phyloP scores from a whole-genome alignment of 2,113 vertebrate genomes.

The Phocoena sinus region DNA sequence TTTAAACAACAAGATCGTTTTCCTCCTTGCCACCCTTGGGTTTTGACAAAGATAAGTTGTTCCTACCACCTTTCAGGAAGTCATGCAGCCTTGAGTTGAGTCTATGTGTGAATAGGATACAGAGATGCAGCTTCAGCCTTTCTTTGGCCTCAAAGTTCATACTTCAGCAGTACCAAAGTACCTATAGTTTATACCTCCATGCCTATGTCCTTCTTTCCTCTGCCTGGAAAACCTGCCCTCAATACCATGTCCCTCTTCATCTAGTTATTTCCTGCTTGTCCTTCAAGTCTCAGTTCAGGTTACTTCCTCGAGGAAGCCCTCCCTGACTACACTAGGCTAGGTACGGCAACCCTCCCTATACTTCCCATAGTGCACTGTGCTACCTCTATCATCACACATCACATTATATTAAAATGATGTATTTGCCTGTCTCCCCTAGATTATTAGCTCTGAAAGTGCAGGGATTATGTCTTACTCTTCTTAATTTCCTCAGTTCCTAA shows the following conservation, averaged over 20 bases:
- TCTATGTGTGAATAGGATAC: background rate
- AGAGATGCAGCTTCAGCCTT: background rate
- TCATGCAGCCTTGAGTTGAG: background rate
- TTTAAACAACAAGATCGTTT: background rate
- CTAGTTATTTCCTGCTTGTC: background rate
- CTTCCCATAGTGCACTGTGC: background rate
- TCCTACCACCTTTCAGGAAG: background rate
- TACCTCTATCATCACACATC: background rate
- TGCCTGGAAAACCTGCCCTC: background rate
- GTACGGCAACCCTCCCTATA: background rate
- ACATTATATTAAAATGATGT: background rate
- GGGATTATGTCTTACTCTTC: background rate
- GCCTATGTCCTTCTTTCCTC: background rate
- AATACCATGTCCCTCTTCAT: background rate
- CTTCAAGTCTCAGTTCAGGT: background rate
- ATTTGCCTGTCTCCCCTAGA: background rate
- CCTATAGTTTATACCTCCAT: background rate
- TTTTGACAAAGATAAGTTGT: background rate
- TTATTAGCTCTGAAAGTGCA: background rate
- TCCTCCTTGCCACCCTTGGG: background rate
- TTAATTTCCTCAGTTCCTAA: background rate
- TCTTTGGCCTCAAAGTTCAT: background rate
- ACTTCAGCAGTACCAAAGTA: background rate
- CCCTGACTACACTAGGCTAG: background rate
- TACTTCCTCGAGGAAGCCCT: background rate